phyloP scores from a whole-genome alignment of 1,140 invertebrate genomes.

The Papilio machaon region DNA sequence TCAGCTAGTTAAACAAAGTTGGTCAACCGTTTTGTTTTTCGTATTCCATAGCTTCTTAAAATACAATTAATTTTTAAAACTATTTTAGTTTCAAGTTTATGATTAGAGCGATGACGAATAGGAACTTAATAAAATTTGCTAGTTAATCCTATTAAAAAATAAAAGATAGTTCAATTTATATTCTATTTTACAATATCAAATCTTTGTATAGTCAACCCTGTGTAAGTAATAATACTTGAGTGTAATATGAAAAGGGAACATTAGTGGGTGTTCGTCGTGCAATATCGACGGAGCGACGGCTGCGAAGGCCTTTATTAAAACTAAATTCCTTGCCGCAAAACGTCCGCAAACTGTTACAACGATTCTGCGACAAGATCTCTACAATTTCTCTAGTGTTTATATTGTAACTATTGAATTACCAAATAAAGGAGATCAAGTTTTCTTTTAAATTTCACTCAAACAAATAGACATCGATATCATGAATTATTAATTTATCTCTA shows the following conservation, averaged over 20 bases:
- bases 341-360: constrained; percentile 63
- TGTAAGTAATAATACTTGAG: constrained; percentile 74
- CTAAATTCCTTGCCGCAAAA: constrained; percentile 77
- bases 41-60: neutral
- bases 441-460: neutral
- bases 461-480: neutral
- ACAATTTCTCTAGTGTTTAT: constrained; percentile 17
- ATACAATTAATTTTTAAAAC: neutral
- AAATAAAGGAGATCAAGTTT: neutral
- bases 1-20: neutral
- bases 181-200: constrained; percentile 35
- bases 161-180: constrained; percentile 21
- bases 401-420: neutral
- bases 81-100: neutral
- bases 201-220: constrained; percentile 65
- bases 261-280: constrained; percentile 74
- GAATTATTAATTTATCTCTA: neutral
- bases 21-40: neutral
- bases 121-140: neutral
- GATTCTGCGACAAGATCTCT: constrained; percentile 43
- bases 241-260: constrained; percentile 74
- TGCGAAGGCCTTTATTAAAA: constrained; percentile 79
- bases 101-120: neutral
- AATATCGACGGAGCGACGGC: constrained; percentile 75
- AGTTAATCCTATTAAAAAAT: neutral